Percentiles rank a stretch among this genome's conserved stretches.
Evolutionary conservation across 1,140 invertebrate genomes (phyloP).

Genomic region (Drosophila mauritiana): DNA sequence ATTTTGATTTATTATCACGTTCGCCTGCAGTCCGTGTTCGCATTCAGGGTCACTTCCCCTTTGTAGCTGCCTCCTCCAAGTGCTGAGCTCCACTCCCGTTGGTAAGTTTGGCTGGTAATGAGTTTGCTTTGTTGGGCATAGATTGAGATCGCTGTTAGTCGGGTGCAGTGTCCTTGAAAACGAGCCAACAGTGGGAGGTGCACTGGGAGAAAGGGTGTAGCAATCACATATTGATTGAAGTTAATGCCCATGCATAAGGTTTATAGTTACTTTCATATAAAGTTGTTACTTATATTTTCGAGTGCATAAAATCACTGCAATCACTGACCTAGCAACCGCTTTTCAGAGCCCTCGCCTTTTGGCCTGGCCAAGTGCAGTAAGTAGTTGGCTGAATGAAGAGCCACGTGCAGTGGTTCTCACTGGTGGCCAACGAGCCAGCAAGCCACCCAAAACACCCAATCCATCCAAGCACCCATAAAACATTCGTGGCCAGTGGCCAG

Average conservation of each 20-base stretch:
- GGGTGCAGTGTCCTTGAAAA: slow-evolving; percentile 20
- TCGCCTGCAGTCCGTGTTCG: slow-evolving; percentile 18
- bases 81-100: slow-evolving; percentile 1
- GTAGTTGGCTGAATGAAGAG: slow-evolving; percentile 45
- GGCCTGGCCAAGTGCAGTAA: slow-evolving; percentile 33
- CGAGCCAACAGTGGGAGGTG: neutral
- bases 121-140: slow-evolving; percentile 1
- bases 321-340: slow-evolving; percentile 59
- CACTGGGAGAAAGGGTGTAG: slow-evolving; percentile 1
- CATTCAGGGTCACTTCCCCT: slow-evolving; percentile 25
- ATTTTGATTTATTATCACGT: slow-evolving; percentile 50
- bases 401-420: slow-evolving; percentile 35
- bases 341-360: slow-evolving; percentile 27
- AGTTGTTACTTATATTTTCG: no score
- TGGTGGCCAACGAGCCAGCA: slow-evolving; percentile 16
- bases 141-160: slow-evolving; percentile 4
- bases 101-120: slow-evolving; percentile 11
- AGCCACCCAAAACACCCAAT: slow-evolving; percentile 5
- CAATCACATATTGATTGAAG: no score
- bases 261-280: no score
- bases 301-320: slow-evolving; percentile 33
- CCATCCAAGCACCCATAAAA: slow-evolving; percentile 8
- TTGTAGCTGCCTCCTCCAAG: neutral
- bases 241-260: neutral
- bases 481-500: slow-evolving; percentile 24